Evolutionary conservation across 1,140 invertebrate genomes (phyloP).

Genomic region (Drosophila teissieri): DNA sequence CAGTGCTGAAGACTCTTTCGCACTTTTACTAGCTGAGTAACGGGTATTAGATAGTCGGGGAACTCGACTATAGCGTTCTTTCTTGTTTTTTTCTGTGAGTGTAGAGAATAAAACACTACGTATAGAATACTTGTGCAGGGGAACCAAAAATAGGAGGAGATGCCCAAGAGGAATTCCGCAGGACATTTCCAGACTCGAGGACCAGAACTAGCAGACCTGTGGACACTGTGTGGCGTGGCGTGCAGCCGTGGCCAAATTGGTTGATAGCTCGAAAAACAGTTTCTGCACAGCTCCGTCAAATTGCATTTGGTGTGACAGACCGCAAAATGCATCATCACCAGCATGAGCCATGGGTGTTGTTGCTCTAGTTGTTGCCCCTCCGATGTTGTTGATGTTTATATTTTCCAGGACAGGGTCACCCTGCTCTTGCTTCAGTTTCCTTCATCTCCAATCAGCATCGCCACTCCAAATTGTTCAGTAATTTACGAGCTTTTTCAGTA

Average conservation of each 20-base stretch:
- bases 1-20: too few species aligned
- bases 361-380: conserved; percentile 44
- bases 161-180: not conserved
- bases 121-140: not conserved
- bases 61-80: too few species aligned
- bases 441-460: conserved; percentile 24
- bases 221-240: conserved; percentile 54
- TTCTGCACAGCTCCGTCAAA: conserved; percentile 84
- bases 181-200: not conserved
- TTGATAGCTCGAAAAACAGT: conserved; percentile 84
- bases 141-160: not conserved
- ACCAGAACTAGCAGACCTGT: conserved; percentile 23
- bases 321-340: conserved; percentile 85
- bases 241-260: conserved; percentile 83
- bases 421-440: conserved; percentile 1
- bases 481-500: conserved; percentile 77
- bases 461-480: conserved; percentile 71
- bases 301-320: conserved; percentile 84
- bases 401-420: conserved; percentile 50
- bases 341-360: conserved; percentile 84
- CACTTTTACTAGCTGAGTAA: too few species aligned
- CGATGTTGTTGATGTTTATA: conserved; percentile 78
- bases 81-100: not conserved
- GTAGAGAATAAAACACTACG: not conserved
- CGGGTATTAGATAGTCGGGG: too few species aligned